phyloP scores from a whole-genome alignment of 2,888 invertebrate species.

The Sphecodes monilicornis region DNA sequence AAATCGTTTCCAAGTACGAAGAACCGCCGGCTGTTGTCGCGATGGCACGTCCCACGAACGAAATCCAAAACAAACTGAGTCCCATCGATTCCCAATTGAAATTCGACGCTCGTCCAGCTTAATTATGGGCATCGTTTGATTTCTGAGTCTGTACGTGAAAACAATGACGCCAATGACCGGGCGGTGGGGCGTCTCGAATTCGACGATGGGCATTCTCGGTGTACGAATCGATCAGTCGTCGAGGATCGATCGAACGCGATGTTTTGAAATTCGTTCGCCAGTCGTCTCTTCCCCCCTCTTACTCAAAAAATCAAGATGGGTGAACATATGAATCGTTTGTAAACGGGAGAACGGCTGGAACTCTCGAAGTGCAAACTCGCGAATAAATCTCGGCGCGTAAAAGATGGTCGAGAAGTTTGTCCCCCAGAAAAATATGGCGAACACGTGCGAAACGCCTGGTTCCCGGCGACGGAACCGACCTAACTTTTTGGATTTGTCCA shows the following conservation, averaged over 20 bases:
- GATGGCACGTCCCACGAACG: not conserved
- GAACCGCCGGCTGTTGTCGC: not conserved
- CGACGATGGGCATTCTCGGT: slow-evolving; percentile 53
- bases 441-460: slow-evolving; percentile 75
- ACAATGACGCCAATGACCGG: slow-evolving; percentile 70
- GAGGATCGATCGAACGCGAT: slow-evolving; percentile 36
- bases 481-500: slow-evolving; percentile 80
- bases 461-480: slow-evolving; percentile 78
- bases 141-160: slow-evolving; percentile 72
- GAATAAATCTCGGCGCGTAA: not conserved
- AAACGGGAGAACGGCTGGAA: not conserved
- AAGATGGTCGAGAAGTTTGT: slow-evolving; percentile 41
- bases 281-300: not conserved
- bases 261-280: slow-evolving; percentile 16
- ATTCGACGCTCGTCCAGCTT: slow-evolving; percentile 55
- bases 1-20: slow-evolving; percentile 1
- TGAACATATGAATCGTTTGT: not conserved
- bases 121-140: slow-evolving; percentile 81
- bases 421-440: slow-evolving; percentile 65
- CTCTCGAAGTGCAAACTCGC: slow-evolving; percentile 10
- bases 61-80: slow-evolving; percentile 39
- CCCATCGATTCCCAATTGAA: slow-evolving; percentile 9
- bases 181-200: slow-evolving; percentile 63
- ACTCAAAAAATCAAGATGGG: not conserved
- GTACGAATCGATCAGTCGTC: slow-evolving; percentile 47